These are phyloP conservation scores for Drosophila multiciliata DNA, from an alignment of 2,888 invertebrate species.

Conservation along the genomic window DNA sequence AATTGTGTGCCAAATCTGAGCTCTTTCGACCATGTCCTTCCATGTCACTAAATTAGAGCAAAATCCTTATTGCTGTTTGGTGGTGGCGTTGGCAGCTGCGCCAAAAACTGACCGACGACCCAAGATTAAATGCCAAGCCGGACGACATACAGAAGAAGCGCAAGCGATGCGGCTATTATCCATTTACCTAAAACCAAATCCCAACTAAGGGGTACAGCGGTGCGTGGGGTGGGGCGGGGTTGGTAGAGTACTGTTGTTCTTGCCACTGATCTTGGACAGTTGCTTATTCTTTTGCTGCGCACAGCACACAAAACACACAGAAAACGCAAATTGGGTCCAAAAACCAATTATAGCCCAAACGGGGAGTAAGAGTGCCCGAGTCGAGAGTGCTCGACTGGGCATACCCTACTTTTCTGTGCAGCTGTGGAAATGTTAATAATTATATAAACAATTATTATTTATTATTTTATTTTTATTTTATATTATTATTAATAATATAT, in stretches of 20 bases:
- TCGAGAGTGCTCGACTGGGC: background rate
- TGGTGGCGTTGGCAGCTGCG: slow-evolving; percentile 52
- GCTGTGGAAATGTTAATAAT: no score
- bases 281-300: slow-evolving; percentile 2
- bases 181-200: slow-evolving; percentile 54
- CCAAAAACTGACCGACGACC: slow-evolving; percentile 38
- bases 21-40: slow-evolving; percentile 40
- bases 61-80: slow-evolving; percentile 7
- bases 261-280: slow-evolving; percentile 32
- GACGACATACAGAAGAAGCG: slow-evolving; percentile 6
- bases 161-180: slow-evolving; percentile 63
- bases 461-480: no score
- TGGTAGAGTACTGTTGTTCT: slow-evolving; percentile 4
- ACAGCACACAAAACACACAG: background rate
- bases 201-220: background rate
- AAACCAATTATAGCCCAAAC: slow-evolving; percentile 29
- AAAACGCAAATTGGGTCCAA: slow-evolving; percentile 18
- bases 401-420: background rate
- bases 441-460: no score
- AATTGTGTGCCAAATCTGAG: slow-evolving; percentile 55
- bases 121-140: slow-evolving; percentile 49
- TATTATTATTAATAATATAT: background rate
- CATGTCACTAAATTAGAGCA: slow-evolving; percentile 75
- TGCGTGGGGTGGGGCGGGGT: background rate
- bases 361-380: background rate